Conservation (phyloP, 1,140 invertebrate species). For the Ruditapes philippinarum region DNA sequence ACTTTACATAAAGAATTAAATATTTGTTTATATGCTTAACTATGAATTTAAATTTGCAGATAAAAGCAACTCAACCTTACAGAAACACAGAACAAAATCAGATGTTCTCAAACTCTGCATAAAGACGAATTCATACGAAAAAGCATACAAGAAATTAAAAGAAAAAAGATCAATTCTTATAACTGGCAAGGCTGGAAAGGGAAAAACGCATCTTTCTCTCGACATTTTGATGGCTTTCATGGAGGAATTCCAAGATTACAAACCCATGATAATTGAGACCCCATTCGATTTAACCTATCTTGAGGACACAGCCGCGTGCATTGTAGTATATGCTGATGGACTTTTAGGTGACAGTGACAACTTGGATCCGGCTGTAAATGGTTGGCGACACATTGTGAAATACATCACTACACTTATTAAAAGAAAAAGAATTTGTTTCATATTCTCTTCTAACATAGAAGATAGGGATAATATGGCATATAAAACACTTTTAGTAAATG, state of each 20-base stretch:
- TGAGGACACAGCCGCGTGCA: neutral
- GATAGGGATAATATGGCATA: neutral
- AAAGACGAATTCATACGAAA: too few species aligned
- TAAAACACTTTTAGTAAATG: neutral
- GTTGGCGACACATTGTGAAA: neutral
- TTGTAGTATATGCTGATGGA: slow-evolving; percentile 6
- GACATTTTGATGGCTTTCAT: neutral
- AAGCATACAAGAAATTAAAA: neutral
- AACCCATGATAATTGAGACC: slow-evolving; percentile 11
- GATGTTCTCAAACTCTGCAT: neutral
- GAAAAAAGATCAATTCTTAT: neutral
- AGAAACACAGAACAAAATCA: neutral
- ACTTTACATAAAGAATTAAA: too few species aligned
- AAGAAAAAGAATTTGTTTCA: neutral
- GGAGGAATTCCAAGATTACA: neutral
- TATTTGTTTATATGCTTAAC: too few species aligned
- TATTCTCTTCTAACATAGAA: neutral
- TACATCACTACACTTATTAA: neutral
- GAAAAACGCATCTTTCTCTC: slow-evolving; percentile 12
- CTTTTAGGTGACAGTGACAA: neutral
- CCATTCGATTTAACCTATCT: neutral
- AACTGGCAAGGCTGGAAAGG: neutral
- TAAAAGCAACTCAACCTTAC: neutral
- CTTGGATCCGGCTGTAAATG: neutral
- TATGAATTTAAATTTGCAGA: neutral